phyloP scores from a whole-genome alignment of 1,140 invertebrate species.

The Megalopta genalis region DNA sequence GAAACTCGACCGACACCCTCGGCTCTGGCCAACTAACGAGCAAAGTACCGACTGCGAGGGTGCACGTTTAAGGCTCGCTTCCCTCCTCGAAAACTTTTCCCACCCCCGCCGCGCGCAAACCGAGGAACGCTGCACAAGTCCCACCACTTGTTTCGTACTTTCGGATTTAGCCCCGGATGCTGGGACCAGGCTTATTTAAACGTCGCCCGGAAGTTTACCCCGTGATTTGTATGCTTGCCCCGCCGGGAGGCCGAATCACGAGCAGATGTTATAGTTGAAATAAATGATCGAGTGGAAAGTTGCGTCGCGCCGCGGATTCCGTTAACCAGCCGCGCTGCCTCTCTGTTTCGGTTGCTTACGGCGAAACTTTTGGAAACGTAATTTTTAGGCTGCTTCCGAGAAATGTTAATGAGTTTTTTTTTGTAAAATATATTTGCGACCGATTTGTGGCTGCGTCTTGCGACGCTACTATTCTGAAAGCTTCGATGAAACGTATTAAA shows the following conservation, averaged over 20 bases:
- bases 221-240: conserved; percentile 61
- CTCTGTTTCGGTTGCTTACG: too few species aligned
- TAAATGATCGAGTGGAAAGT: conserved; percentile 11
- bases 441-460: too few species aligned
- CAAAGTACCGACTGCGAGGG: conserved; percentile 46
- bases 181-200: conserved; percentile 54
- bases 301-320: too few species aligned
- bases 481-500: too few species aligned
- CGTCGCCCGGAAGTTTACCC: conserved; percentile 49
- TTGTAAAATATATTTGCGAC: too few species aligned
- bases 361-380: too few species aligned
- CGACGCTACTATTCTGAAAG: too few species aligned
- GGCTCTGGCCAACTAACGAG: conserved; percentile 58
- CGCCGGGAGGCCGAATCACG: conserved; percentile 46
- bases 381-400: too few species aligned
- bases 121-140: conserved; percentile 41
- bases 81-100: conserved; percentile 49
- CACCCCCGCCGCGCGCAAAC: neutral
- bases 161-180: conserved; percentile 49
- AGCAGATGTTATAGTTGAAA: conserved; percentile 6
- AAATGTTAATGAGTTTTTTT: too few species aligned
- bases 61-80: conserved; percentile 52
- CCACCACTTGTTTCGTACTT: conserved; percentile 60
- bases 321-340: too few species aligned
- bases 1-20: conserved; percentile 44